These are phyloP conservation scores for Enteromius treurensis DNA, from an alignment of 2,797 vertebrate genomes.

Conservation along the genomic window DNA sequence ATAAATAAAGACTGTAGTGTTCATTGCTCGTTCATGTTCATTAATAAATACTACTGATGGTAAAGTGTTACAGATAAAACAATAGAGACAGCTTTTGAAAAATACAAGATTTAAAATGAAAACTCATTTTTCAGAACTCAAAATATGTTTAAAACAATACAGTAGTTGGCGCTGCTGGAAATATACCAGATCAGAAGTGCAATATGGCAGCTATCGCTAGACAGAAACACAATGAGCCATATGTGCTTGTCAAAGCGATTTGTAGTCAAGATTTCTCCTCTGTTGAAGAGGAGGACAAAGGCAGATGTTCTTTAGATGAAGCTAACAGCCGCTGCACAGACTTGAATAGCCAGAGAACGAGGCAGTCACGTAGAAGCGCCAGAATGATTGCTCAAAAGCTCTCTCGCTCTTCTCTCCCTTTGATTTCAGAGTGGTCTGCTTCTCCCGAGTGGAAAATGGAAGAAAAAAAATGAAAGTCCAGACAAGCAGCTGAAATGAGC, in stretches of 20 bases:
- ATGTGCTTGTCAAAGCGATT: slow-evolving; percentile 18
- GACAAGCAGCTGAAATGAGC: slow-evolving; percentile 44
- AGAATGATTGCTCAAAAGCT: slow-evolving; percentile 39
- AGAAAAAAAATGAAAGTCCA: slow-evolving; percentile 47
- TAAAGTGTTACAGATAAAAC: background rate
- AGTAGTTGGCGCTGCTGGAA: background rate
- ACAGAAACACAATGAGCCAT: slow-evolving; percentile 23
- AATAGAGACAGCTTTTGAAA: background rate
- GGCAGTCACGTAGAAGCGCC: slow-evolving; percentile 24
- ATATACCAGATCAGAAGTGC: slow-evolving; percentile 13
- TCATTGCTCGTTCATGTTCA: no score
- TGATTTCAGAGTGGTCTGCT: slow-evolving; percentile 48
- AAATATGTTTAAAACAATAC: background rate
- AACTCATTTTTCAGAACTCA: background rate
- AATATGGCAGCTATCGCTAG: slow-evolving; percentile 9
- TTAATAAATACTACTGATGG: no score
- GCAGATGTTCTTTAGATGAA: slow-evolving; percentile 45
- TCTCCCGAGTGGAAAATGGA: slow-evolving; percentile 42
- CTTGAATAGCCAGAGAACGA: slow-evolving; percentile 15
- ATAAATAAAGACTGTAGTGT: no score
- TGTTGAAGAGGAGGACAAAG: slow-evolving; percentile 16
- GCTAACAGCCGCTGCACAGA: slow-evolving; percentile 31
- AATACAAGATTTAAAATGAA: background rate
- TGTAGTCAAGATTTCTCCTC: slow-evolving; percentile 26
- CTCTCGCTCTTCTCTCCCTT: slow-evolving; percentile 30